These are phyloP conservation scores for Leptobrachium ailaonicum DNA, from an alignment of 2,113 vertebrate species.

Conservation along the genomic window DNA sequence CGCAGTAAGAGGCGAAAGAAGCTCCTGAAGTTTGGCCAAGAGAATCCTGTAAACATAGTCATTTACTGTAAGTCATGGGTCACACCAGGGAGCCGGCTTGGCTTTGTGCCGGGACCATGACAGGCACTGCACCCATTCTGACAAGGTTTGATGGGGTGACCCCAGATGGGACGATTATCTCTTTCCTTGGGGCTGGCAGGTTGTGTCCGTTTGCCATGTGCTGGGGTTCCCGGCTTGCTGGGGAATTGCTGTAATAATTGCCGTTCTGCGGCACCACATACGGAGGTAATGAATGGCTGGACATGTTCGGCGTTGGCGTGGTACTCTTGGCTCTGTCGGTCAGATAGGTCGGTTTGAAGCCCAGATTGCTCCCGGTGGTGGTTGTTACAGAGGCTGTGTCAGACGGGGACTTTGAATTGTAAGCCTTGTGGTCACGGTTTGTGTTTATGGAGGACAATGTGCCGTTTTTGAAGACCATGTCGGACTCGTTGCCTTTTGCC, in stretches of 20 bases:
- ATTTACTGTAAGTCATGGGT: conserved; percentile 17
- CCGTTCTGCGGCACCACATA: conserved; percentile 58
- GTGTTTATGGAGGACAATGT: conserved; percentile 84
- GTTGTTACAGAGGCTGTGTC: conserved; percentile 77
- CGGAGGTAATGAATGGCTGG: conserved; percentile 63
- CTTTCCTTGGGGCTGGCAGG: conserved; percentile 61
- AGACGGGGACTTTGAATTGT: conserved; percentile 66
- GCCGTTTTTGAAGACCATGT: conserved; percentile 84
- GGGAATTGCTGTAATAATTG: conserved; percentile 32
- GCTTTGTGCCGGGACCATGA: conserved; percentile 87
- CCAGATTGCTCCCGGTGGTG: conserved; percentile 65
- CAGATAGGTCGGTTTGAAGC: conserved; percentile 59
- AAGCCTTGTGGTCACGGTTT: conserved; percentile 66
- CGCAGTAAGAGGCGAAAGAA: no score
- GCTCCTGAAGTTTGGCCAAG: conserved; percentile 2
- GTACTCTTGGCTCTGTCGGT: conserved; percentile 45
- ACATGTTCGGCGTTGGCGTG: conserved; percentile 55
- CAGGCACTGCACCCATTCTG: conserved; percentile 83
- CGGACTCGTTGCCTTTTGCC: conserved; percentile 80
- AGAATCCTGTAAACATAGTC: conserved; percentile 41
- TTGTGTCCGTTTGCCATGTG: conserved; percentile 66
- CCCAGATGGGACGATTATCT: conserved; percentile 54
- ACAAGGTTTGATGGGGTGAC: conserved; percentile 70
- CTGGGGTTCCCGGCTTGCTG: conserved; percentile 59
- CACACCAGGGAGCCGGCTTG: conserved; percentile 88